Conservation (phyloP, 2,797 vertebrate species). For the Micropoecilia bifurca region DNA sequence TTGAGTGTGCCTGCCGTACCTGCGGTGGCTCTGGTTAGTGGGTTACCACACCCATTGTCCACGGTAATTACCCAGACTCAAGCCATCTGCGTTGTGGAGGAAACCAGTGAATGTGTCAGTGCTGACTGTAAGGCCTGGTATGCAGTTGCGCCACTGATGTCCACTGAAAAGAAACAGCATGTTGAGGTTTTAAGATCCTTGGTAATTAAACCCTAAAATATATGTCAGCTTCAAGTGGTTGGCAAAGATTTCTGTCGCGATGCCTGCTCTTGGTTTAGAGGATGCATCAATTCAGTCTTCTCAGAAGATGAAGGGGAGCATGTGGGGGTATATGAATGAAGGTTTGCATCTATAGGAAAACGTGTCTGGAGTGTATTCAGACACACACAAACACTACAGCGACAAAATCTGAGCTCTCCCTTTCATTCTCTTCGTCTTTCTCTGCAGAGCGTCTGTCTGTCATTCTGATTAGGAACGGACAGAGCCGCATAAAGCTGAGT, state of each 20-base stretch:
- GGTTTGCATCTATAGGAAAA: conserved; percentile 43
- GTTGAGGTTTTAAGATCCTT: conserved; percentile 14
- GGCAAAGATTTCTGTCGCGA: conserved; percentile 7
- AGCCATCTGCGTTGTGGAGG: conserved; percentile 75
- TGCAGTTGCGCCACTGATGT: conserved; percentile 20
- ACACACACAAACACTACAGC: conserved; percentile 58
- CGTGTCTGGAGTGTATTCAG: conserved; percentile 54
- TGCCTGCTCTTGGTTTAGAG: conserved; percentile 11
- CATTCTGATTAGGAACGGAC: conserved; percentile 80
- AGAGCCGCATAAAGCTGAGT: conserved; percentile 67
- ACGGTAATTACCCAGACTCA: conserved; percentile 74
- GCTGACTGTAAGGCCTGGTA: conserved; percentile 36
- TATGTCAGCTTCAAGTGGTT: conserved; percentile 23
- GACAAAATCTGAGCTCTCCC: conserved; percentile 70
- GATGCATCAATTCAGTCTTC: conserved; percentile 24
- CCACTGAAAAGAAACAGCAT: conserved; percentile 12
- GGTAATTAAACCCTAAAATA: conserved; percentile 5
- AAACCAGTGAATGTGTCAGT: conserved; percentile 41
- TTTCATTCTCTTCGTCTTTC: conserved; percentile 76
- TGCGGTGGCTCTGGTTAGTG: conserved; percentile 75
- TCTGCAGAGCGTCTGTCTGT: conserved; percentile 81
- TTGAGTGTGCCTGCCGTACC: conserved; percentile 45
- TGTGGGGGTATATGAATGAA: conserved; percentile 34
- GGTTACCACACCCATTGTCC: conserved; percentile 78
- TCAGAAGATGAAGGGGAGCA: conserved; percentile 20